Conservation (phyloP, 1,140 invertebrate species). For the Drosophila saltans region DNA sequence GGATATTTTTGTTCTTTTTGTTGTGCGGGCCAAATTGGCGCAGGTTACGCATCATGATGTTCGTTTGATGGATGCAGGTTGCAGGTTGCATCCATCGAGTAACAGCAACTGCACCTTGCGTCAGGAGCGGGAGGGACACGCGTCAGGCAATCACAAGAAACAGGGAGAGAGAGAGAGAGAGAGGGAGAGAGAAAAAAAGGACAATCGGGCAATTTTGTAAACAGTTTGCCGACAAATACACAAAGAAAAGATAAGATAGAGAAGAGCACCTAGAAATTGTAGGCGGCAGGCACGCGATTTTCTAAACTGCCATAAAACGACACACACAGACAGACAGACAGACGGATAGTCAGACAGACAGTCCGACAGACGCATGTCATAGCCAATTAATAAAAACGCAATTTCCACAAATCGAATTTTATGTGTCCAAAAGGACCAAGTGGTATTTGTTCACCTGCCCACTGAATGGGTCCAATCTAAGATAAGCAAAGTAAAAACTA, state of each 20-base stretch:
- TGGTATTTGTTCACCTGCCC: slow-evolving; percentile 53
- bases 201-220: slow-evolving; percentile 66
- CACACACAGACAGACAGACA: slow-evolving; percentile 25
- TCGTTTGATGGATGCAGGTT: slow-evolving; percentile 64
- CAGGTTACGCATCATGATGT: slow-evolving; percentile 75
- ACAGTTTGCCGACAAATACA: slow-evolving; percentile 63
- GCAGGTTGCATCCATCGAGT: slow-evolving; percentile 43
- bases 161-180: neutral
- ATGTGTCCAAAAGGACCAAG: slow-evolving; percentile 29
- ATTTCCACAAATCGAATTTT: slow-evolving; percentile 64
- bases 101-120: slow-evolving; percentile 61
- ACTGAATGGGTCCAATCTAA: slow-evolving; percentile 46
- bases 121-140: slow-evolving; percentile 43
- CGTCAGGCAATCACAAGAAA: slow-evolving; percentile 26
- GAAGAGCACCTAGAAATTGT: slow-evolving; percentile 33
- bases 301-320: slow-evolving; percentile 59
- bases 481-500: slow-evolving; percentile 63
- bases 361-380: slow-evolving; percentile 43
- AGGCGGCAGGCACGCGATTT: slow-evolving; percentile 69
- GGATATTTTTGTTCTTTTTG: slow-evolving; percentile 13
- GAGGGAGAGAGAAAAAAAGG: slow-evolving; percentile 20
- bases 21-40: slow-evolving; percentile 71
- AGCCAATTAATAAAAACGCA: slow-evolving; percentile 78
- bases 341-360: neutral
- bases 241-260: slow-evolving; percentile 63